phyloP scores from a whole-genome alignment of 2,797 vertebrate genomes.

The Apogon hyalosoma region DNA sequence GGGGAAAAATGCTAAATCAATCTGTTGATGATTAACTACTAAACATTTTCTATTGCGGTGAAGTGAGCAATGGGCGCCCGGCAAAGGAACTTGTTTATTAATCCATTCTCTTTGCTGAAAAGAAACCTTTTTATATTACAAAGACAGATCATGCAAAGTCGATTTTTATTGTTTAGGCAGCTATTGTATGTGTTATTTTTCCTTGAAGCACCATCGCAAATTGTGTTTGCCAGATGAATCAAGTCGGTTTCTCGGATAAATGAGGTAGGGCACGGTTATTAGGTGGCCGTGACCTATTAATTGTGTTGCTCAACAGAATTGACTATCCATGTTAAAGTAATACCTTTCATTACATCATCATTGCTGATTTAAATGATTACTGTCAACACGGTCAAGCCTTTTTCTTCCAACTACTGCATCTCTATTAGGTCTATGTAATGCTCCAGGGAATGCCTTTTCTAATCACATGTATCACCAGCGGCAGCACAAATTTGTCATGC shows the following conservation, averaged over 20 bases:
- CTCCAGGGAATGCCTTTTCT: conserved; percentile 50
- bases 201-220: background rate
- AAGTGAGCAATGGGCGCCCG: conserved; percentile 36
- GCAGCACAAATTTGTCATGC: conserved; percentile 61
- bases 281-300: conserved; percentile 57
- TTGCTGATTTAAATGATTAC: conserved; percentile 63
- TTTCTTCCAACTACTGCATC: conserved; percentile 32
- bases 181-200: background rate
- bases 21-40: conserved; percentile 60
- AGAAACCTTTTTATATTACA: conserved; percentile 15
- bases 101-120: conserved; percentile 11
- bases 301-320: conserved; percentile 46
- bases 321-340: conserved; percentile 40
- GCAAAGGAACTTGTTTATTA: conserved; percentile 20
- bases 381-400: conserved; percentile 52
- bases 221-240: background rate
- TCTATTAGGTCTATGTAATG: conserved; percentile 55
- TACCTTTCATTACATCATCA: conserved; percentile 60
- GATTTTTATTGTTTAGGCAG: conserved; percentile 2
- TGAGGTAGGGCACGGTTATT: conserved; percentile 23
- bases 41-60: conserved; percentile 47
- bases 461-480: conserved; percentile 60
- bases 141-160: conserved; percentile 19
- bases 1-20: conserved; percentile 40
- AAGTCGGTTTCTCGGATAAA: conserved; percentile 34